A percentile compares a stretch with the other conserved stretches of the same genome.
phyloP scores from a whole-genome alignment of 2,888 invertebrate species.

The Agonopterix alstromeriana region DNA sequence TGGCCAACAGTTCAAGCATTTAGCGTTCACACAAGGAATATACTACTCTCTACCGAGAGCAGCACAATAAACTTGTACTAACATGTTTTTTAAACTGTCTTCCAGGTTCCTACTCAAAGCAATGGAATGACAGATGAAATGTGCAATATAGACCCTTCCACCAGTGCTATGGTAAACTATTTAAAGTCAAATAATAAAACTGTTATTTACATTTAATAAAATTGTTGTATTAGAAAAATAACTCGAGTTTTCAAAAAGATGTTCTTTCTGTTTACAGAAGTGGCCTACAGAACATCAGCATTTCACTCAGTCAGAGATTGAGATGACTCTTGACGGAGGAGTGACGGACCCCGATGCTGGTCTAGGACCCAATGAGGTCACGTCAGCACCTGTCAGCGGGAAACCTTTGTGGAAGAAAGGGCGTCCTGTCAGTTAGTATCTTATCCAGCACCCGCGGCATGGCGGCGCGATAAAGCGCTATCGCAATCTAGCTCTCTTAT shows the following conservation, averaged over 20 bases:
- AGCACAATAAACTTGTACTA: no score
- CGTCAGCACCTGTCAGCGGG: conserved; percentile 31
- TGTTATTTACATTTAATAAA: no score
- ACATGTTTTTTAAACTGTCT: neutral
- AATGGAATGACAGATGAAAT: conserved; percentile 26
- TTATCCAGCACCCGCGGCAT: no score
- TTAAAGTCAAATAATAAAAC: neutral
- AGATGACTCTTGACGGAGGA: conserved; percentile 31
- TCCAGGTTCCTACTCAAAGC: conserved; percentile 26
- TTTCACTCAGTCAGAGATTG: conserved; percentile 33
- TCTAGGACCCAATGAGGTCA: conserved; percentile 42
- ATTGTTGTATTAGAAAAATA: no score
- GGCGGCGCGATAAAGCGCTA: no score
- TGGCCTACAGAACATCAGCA: conserved; percentile 41
- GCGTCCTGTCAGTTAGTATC: conserved; percentile 39
- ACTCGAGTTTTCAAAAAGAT: no score
- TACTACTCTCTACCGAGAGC: no score
- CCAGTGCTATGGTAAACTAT: conserved; percentile 31
- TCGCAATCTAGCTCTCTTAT: no score
- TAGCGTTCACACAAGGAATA: no score
- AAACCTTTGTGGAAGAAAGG: conserved; percentile 47
- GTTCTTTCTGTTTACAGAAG: conserved; percentile 24
- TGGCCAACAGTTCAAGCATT: no score
- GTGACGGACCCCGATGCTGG: conserved; percentile 28
- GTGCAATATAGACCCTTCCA: conserved; percentile 30